Percentiles rank a stretch among this genome's conserved stretches.
Evolutionary conservation across 2,888 invertebrate genomes (phyloP).

Genomic region (Alloscopus bannaensis): DNA sequence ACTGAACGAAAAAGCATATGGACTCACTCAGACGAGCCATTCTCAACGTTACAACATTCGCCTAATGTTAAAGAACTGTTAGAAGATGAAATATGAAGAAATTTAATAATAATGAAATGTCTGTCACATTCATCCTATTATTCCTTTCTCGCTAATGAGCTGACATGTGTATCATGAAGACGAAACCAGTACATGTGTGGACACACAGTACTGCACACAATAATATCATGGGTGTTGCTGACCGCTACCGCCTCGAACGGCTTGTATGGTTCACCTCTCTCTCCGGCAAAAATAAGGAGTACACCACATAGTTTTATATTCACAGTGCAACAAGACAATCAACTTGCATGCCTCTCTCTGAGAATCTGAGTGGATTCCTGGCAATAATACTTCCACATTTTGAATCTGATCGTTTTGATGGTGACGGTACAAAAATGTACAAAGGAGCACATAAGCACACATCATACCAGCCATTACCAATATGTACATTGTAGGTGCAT

Average conservation of each 20-base stretch:
- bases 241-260: conserved; percentile 59
- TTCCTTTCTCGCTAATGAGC: conserved; percentile 65
- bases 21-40: background rate
- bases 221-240: conserved; percentile 58
- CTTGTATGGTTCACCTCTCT: conserved; percentile 52
- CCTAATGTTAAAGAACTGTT: conserved; percentile 55
- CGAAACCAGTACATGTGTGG: conserved; percentile 51
- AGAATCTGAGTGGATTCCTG: conserved; percentile 45
- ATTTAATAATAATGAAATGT: conserved; percentile 66
- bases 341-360: conserved; percentile 1
- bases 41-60: background rate
- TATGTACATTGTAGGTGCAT: too few species aligned
- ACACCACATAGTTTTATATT: background rate
- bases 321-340: conserved; percentile 18
- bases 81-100: conserved; percentile 64
- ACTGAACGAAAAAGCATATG: background rate
- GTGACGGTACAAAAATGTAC: conserved; percentile 4
- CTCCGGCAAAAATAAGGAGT: conserved; percentile 29
- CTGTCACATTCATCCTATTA: conserved; percentile 64
- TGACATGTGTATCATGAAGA: conserved; percentile 62
- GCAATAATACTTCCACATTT: conserved; percentile 39
- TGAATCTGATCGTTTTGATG: too few species aligned
- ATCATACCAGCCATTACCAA: too few species aligned
- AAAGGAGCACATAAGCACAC: conserved; percentile 34
- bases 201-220: conserved; percentile 8